phyloP scores from a whole-genome alignment of 2,113 vertebrate genomes.

The Alosa alosa region DNA sequence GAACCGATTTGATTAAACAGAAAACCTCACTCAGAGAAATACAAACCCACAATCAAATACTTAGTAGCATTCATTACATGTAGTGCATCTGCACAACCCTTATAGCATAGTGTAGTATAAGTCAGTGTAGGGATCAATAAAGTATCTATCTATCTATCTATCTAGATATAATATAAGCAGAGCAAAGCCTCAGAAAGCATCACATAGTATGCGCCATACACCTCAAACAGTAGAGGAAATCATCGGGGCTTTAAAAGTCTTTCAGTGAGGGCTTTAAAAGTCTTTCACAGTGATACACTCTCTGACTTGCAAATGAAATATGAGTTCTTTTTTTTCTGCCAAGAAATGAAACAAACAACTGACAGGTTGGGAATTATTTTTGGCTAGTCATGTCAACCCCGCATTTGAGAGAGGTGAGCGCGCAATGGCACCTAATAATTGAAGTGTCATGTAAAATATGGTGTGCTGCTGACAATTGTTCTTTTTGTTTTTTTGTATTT shows the following conservation, averaged over 20 bases:
- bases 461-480: constrained; percentile 46
- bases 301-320: constrained; percentile 45
- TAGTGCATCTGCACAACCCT: background rate
- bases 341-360: constrained; percentile 53
- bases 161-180: background rate
- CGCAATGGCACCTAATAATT: constrained; percentile 58
- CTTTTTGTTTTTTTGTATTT: constrained; percentile 19
- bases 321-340: background rate
- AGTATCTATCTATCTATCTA: too few relatives aligned
- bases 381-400: constrained; percentile 35
- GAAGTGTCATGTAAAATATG: constrained; percentile 55
- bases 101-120: background rate
- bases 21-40: too few relatives aligned
- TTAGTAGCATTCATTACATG: too few relatives aligned
- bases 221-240: background rate
- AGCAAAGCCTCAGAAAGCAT: background rate
- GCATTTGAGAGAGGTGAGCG: constrained; percentile 47
- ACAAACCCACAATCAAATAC: too few relatives aligned
- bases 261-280: constrained; percentile 29
- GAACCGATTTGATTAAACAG: too few relatives aligned
- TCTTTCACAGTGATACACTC: constrained; percentile 27
- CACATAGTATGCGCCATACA: background rate
- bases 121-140: background rate
- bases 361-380: constrained; percentile 60
- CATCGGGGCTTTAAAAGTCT: background rate